Conservation (phyloP, 2,888 invertebrate species). For the Spodoptera exigua region DNA sequence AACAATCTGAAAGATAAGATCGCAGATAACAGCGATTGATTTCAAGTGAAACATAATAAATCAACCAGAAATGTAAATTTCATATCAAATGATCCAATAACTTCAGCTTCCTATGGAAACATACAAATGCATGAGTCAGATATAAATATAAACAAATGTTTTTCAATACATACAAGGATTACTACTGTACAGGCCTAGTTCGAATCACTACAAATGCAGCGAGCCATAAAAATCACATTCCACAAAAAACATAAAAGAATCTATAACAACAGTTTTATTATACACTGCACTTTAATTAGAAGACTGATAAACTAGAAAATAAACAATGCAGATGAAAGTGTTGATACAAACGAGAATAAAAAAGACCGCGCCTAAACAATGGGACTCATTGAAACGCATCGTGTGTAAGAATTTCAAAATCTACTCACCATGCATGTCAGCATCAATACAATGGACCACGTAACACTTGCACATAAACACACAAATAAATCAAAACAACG, state of each 20-base stretch:
- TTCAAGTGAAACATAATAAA: slow-evolving; percentile 37
- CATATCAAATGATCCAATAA: slow-evolving; percentile 32
- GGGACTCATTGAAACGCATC: slow-evolving; percentile 77
- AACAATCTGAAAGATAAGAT: slow-evolving; percentile 46
- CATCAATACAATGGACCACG: slow-evolving; percentile 78
- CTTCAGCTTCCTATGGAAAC: slow-evolving; percentile 28
- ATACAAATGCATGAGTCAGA: slow-evolving; percentile 33
- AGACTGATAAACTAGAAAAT: slow-evolving; percentile 76
- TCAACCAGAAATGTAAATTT: slow-evolving; percentile 34
- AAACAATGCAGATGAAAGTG: slow-evolving; percentile 78
- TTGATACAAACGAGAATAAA: slow-evolving; percentile 73
- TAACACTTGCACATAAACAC: slow-evolving; percentile 70
- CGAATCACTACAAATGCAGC: slow-evolving; percentile 25
- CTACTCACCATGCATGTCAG: slow-evolving; percentile 84
- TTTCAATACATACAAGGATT: slow-evolving; percentile 31
- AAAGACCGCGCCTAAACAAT: slow-evolving; percentile 79
- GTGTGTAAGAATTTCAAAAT: slow-evolving; percentile 73
- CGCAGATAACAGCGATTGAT: slow-evolving; percentile 43
- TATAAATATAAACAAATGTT: slow-evolving; percentile 22
- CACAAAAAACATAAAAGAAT: slow-evolving; percentile 76
- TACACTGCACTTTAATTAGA: slow-evolving; percentile 79
- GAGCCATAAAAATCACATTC: slow-evolving; percentile 79
- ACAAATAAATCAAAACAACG: slow-evolving; percentile 59
- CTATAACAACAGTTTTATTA: slow-evolving; percentile 76
- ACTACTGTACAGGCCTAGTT: slow-evolving; percentile 27